Base-by-base conservation (phyloP, 2,113 vertebrate genomes). In the Corythoichthys haematopterus region DNA sequence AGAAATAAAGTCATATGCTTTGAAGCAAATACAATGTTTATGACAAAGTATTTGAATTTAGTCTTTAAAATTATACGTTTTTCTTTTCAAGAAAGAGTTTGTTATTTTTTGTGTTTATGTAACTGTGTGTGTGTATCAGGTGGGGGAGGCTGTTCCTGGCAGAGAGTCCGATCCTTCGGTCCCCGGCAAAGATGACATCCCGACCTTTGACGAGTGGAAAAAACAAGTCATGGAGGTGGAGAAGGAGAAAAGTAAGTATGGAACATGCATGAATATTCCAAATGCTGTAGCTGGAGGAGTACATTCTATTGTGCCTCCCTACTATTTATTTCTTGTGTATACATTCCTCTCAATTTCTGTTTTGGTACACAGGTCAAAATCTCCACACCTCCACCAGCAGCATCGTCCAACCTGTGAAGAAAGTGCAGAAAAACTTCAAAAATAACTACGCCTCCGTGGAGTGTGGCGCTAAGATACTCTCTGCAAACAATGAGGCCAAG, bases 211-310 rank as follows among this genome's bases (percentile, higher is more conserved):
- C 78, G 97, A 99, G 82, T 99, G 97, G 97, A 98, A 98, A 84
- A 98, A 99, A 83, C 94, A 98, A 84, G 95, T 98, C 76, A 96
- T 98, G 97, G 96, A 99, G 90, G 96, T 97, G 72, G 97, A 99
- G 86, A 98, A 97, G 87, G 97, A 98, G 88, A 99, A 98, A 88
- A 98, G 97, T 99, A 89, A 91, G 8, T 1, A 36, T 71, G 56
- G 3, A 59, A 38, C 5, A 64, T 48, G 12, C 38, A 47, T 28
- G n/a, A 56, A 2, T 36, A 57, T 5, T 36, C 2, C 33, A 4
- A 13, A 33, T 36, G 33, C 14, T 35, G 28, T 36, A 36, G 11
- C 12, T 15, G 1, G 2, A 7, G 55, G 35, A 7, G 33, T 13
- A 36, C 6, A 3, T 6, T 37, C 55, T 2, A 55, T 55, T 55